Percentiles rank a stretch among this genome's conserved stretches.
Evolutionary conservation across 2,888 invertebrate genomes (phyloP).

Genomic region (Pandemis corylana): DNA sequence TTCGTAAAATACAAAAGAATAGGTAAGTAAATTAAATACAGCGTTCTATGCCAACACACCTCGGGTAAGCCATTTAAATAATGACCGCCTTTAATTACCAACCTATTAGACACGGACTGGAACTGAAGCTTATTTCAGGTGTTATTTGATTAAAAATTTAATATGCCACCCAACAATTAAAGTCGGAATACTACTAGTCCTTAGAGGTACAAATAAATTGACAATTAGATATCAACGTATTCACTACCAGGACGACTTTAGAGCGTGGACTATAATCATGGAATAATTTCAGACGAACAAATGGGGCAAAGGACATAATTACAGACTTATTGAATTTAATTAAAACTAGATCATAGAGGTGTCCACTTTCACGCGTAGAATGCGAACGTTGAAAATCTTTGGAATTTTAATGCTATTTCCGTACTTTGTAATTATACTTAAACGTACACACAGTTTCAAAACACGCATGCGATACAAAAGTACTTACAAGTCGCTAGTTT

Average conservation of each 20-base stretch:
- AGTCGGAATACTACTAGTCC: constrained; percentile 56
- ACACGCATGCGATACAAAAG: constrained; percentile 37
- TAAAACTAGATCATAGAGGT: constrained; percentile 76
- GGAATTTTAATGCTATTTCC: constrained; percentile 60
- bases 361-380: constrained; percentile 77
- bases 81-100: constrained; percentile 43
- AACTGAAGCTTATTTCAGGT: constrained; percentile 80
- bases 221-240: constrained; percentile 66
- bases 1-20: constrained; percentile 18
- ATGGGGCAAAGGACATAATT: constrained; percentile 82
- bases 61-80: constrained; percentile 52
- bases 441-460: constrained; percentile 49
- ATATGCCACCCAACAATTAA: constrained; percentile 64
- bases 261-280: constrained; percentile 75
- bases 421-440: constrained; percentile 60
- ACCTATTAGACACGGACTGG: constrained; percentile 50
- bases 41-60: constrained; percentile 48
- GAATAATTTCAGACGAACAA: constrained; percentile 74
- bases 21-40: constrained; percentile 33
- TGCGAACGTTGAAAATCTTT: constrained; percentile 57
- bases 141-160: constrained; percentile 81
- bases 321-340: constrained; percentile 70
- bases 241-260: constrained; percentile 67
- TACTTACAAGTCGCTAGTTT: constrained; percentile 19
- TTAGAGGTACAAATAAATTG: constrained; percentile 51